phyloP scores from a whole-genome alignment of 2,797 vertebrate genomes.

The Lophius americanus region DNA sequence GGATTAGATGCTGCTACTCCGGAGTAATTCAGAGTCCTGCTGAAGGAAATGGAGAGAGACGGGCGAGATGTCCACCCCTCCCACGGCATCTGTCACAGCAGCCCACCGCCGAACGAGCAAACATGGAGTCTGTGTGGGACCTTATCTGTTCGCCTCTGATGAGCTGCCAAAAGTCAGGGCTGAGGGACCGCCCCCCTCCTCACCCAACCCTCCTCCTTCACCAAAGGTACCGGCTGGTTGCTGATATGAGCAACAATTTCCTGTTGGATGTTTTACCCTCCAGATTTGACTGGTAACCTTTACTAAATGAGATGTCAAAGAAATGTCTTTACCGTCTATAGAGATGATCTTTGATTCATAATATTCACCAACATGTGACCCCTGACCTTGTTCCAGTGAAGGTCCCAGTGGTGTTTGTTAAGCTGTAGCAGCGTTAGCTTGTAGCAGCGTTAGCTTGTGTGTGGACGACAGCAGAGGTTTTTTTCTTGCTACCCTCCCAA shows the following conservation, averaged over 20 bases:
- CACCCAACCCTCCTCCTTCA: slow-evolving; percentile 29
- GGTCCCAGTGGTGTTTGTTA: no score
- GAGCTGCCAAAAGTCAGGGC: slow-evolving; percentile 64
- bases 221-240: slow-evolving; percentile 35
- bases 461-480: no score
- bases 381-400: no score
- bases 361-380: no score
- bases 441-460: no score
- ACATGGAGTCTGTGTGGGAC: slow-evolving; percentile 62
- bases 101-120: slow-evolving; percentile 56
- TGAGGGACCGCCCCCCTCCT: slow-evolving; percentile 34
- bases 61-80: slow-evolving; percentile 63
- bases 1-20: slow-evolving; percentile 60
- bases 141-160: slow-evolving; percentile 70
- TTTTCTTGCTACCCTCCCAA: no score
- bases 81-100: slow-evolving; percentile 67
- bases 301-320: no score
- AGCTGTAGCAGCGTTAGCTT: no score
- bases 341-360: no score
- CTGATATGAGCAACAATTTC: slow-evolving; percentile 63
- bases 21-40: slow-evolving; percentile 58
- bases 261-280: slow-evolving; percentile 27
- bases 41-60: slow-evolving; percentile 58
- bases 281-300: no score
- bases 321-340: no score